phyloP scores from a whole-genome alignment of 2,797 vertebrate genomes.

The Gymnocypris eckloni region DNA sequence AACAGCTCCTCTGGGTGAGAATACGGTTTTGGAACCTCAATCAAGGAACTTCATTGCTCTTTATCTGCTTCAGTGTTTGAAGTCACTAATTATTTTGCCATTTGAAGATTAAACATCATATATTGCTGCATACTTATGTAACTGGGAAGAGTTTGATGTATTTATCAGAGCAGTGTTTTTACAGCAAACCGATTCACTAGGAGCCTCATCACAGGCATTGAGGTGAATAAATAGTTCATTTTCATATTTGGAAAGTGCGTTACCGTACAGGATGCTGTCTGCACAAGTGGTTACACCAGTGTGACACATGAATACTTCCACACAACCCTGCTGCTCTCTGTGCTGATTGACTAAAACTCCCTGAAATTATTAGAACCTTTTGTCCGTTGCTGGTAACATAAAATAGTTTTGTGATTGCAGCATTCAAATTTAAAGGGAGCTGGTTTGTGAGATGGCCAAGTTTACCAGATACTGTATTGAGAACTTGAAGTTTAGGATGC shows the following conservation, averaged over 20 bases:
- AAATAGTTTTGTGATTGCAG: neutral
- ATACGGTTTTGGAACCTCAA: slow-evolving; percentile 7
- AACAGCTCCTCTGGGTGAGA: slow-evolving; percentile 25
- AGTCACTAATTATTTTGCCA: slow-evolving; percentile 27
- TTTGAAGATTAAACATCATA: slow-evolving; percentile 31
- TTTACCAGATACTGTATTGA: slow-evolving; percentile 30
- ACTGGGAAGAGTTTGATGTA: neutral
- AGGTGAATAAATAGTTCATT: slow-evolving; percentile 16
- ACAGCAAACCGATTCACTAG: neutral
- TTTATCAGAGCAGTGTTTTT: slow-evolving; percentile 57
- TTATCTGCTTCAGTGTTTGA: slow-evolving; percentile 42
- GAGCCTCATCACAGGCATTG: neutral
- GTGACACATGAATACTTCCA: slow-evolving; percentile 3
- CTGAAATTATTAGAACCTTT: neutral
- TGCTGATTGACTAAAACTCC: neutral
- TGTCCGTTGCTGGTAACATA: neutral
- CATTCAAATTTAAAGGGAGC: slow-evolving; percentile 6
- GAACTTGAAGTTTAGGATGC: slow-evolving; percentile 4
- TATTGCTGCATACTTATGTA: slow-evolving; percentile 40
- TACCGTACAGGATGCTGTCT: slow-evolving; percentile 1
- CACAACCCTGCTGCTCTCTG: slow-evolving; percentile 8
- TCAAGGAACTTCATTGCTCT: slow-evolving; percentile 24
- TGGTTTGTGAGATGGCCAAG: neutral
- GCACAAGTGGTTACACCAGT: neutral
- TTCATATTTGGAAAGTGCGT: slow-evolving; percentile 15